phyloP scores from a whole-genome alignment of 2,888 invertebrate species.

The Lottia gigantea region DNA sequence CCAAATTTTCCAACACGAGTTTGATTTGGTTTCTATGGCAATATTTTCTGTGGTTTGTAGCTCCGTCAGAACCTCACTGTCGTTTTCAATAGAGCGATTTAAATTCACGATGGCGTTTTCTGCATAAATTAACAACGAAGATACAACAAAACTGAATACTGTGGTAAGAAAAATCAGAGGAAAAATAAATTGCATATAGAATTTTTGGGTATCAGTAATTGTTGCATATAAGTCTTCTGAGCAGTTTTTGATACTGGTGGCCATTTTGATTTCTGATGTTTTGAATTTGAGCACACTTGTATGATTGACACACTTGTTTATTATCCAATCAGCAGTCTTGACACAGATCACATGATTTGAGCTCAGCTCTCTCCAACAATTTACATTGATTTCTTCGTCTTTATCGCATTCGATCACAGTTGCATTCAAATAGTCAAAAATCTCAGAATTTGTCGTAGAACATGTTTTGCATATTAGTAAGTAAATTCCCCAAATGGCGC shows the following conservation, averaged over 20 bases:
- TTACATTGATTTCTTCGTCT: too few species aligned
- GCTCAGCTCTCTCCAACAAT: too few species aligned
- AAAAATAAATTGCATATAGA: neutral
- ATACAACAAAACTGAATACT: neutral
- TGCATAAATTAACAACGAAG: neutral
- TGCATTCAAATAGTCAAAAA: neutral
- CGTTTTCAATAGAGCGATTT: neutral
- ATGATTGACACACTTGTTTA: neutral
- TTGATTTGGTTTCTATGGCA: too few species aligned
- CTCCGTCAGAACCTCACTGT: neutral
- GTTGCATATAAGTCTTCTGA: too few species aligned
- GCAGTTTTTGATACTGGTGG: too few species aligned
- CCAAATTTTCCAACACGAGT: too few species aligned
- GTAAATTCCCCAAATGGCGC: neutral
- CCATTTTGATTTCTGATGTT: too few species aligned
- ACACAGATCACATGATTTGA: neutral
- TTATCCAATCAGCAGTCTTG: conserved; percentile 4
- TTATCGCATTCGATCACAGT: neutral
- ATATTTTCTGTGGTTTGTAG: neutral
- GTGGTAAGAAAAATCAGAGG: neutral
- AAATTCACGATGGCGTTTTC: neutral
- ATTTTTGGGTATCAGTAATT: neutral
- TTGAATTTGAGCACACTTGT: too few species aligned
- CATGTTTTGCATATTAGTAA: neutral
- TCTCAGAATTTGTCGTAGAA: neutral